Conservation (phyloP, 2,797 vertebrate genomes). For the Kryptopterus vitreolus region DNA sequence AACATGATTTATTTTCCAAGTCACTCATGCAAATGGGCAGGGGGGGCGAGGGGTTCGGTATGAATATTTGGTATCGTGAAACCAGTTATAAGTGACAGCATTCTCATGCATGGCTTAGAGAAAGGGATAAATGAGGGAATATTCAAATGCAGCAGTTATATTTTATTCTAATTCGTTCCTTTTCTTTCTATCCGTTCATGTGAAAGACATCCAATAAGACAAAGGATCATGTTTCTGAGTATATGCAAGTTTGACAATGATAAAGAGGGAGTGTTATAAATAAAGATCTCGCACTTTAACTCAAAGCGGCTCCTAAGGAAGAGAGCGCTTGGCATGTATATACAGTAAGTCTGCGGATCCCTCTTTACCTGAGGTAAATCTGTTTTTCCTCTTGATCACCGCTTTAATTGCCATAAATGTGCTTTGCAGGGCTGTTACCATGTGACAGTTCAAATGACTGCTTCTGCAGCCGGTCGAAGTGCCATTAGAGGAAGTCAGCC, state of each 20-base stretch:
- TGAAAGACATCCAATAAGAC: neutral
- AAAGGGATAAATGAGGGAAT: neutral
- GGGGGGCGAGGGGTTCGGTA: too few species aligned
- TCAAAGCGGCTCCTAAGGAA: conserved; percentile 20
- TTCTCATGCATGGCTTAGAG: conserved; percentile 6
- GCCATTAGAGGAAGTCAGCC: neutral
- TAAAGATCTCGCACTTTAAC: conserved; percentile 12
- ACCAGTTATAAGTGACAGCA: neutral
- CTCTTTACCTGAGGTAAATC: neutral
- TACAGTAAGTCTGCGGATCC: neutral
- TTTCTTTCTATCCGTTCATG: neutral
- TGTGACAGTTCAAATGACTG: conserved; percentile 13
- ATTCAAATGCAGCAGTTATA: neutral
- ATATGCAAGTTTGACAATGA: conserved; percentile 7
- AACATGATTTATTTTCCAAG: conserved; percentile 50
- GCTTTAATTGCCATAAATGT: neutral
- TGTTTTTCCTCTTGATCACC: conserved; percentile 23
- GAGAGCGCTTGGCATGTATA: neutral
- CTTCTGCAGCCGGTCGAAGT: neutral
- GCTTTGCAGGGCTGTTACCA: neutral
- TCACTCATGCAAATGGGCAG: conserved; percentile 17
- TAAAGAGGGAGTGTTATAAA: conserved; percentile 22
- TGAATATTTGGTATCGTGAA: neutral
- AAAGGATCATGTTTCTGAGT: neutral
- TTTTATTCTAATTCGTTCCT: neutral